Evolutionary conservation across 2,113 vertebrate genomes (phyloP), one percentile per base, ranked within the genome.

Genomic region (Petromus typicus): DNA sequence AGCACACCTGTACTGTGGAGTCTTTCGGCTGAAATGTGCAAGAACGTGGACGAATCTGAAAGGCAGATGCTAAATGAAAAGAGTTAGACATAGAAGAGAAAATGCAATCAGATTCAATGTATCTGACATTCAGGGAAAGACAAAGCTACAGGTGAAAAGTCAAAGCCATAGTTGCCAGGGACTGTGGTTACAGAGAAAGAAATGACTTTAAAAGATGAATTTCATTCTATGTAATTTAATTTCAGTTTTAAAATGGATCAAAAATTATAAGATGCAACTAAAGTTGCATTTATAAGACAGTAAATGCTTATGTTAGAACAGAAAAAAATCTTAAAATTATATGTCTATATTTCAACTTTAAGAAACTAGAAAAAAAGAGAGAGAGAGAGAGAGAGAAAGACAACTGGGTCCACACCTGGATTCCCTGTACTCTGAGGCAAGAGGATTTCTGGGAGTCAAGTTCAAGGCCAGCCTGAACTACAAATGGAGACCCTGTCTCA

Each of bases 321-420:
- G 27, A n/a, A 85, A 61, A 81, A 90, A 66, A 71, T 13, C 43
- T 51, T 81, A 82, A 86, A 90, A 66, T 78, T 3, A 71, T 22
- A 20, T 48, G 59, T 16, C n/a, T 63, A 90, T 57, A 75, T 81
- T 81, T 93, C 66, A 23, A 76, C 76, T 93, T 81, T 87, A 85
- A 80, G 56, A 95, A 91, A 82, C 45, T 78, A 89, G 20, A 51
- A 23, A 73, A 43, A 43, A 73, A 73, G 25, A 9, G 14, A 69
- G 66, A 37, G n/a, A n/a, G n/a, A 89, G 20, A 51, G n/a, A n/a
- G n/a, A n/a, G n/a, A n/a, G 14, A 71, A 20, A 12, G 22, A 43
- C 22, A 43, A 4, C 34, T 4, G 2, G 66, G 34, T 67, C 5
- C 66, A 67, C 9, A 7, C 20, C 67, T 37, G 67, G 20, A 37